Evolutionary conservation across 2,888 invertebrate species (phyloP).

Genomic region (Saturnia japonica): DNA sequence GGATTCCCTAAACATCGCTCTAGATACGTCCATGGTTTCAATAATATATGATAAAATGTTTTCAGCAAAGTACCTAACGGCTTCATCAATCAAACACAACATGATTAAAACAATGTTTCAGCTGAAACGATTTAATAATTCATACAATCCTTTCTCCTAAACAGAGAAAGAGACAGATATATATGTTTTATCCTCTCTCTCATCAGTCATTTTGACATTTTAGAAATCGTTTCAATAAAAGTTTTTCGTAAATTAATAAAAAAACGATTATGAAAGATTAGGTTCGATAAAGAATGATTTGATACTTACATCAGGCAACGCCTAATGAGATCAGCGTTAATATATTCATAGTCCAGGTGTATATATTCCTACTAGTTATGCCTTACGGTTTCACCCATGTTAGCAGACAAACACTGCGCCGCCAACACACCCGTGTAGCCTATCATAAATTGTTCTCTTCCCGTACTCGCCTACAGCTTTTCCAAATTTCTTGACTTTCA

Average conservation of each 20-base stretch:
- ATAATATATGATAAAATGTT: not conserved
- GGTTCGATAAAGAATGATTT: too few species aligned
- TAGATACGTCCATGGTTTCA: not conserved
- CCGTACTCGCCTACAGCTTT: too few species aligned
- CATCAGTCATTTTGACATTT: not conserved
- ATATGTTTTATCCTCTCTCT: not conserved
- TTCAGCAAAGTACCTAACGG: not conserved
- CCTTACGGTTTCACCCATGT: too few species aligned
- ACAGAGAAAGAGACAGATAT: not conserved
- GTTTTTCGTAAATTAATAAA: not conserved
- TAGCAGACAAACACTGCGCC: too few species aligned
- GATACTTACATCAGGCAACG: too few species aligned
- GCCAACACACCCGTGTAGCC: too few species aligned
- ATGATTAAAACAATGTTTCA: not conserved
- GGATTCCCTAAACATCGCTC: too few species aligned
- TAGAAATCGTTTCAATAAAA: not conserved
- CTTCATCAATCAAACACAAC: not conserved
- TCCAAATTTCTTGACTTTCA: too few species aligned
- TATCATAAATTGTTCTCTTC: too few species aligned
- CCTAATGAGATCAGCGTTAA: too few species aligned
- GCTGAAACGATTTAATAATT: not conserved
- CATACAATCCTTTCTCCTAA: not conserved
- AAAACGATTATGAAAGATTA: not conserved
- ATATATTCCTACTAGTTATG: too few species aligned
- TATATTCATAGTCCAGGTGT: too few species aligned